Conservation (phyloP, 2,113 vertebrate genomes). For the Rostratula benghalensis region DNA sequence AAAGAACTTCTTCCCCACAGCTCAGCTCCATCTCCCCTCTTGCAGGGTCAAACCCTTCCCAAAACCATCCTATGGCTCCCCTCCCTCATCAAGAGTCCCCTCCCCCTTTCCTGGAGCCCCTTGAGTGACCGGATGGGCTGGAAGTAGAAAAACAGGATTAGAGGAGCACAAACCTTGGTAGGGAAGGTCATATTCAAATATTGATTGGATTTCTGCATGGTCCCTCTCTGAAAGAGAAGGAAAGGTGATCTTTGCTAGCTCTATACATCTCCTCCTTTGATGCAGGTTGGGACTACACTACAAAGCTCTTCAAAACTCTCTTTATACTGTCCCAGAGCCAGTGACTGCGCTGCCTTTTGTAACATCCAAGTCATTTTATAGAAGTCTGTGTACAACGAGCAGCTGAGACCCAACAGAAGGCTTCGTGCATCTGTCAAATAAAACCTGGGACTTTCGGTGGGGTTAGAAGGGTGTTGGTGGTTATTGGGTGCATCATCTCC, state of each 20-base stretch:
- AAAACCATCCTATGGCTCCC: no score
- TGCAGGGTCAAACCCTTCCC: no score
- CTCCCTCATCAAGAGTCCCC: no score
- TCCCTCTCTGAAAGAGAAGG: background rate
- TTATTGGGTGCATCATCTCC: background rate
- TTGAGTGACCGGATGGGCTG: no score
- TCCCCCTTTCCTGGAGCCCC: no score
- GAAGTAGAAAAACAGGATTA: background rate
- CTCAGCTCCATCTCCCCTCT: no score
- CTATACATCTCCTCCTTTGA: fast-evolving
- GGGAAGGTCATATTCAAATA: background rate
- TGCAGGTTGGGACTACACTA: background rate
- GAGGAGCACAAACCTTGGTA: background rate
- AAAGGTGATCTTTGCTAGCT: background rate
- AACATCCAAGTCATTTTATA: background rate
- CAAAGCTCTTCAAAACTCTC: background rate
- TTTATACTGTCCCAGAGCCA: background rate
- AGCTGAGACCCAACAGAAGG: background rate
- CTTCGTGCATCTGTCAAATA: background rate
- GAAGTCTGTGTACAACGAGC: fast-evolving
- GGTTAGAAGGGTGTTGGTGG: background rate
- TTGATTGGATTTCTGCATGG: background rate
- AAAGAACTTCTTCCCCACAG: no score
- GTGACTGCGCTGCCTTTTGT: background rate
- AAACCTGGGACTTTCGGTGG: background rate